Evolutionary conservation across 2,113 vertebrate species (phyloP), one percentile per base, ranked within the genome.

Genomic region (Gallinago jamesoni): DNA sequence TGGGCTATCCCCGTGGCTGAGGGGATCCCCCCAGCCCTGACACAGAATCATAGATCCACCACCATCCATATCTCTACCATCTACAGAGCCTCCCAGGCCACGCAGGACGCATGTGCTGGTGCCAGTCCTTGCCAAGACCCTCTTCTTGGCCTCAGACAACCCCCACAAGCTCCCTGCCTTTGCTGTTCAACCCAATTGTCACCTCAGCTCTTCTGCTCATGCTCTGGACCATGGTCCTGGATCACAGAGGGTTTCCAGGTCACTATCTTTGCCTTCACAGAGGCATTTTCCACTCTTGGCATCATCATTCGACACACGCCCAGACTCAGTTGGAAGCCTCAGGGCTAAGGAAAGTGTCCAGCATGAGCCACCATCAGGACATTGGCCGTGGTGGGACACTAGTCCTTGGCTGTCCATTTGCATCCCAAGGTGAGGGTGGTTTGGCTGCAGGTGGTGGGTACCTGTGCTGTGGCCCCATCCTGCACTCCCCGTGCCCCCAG

Each of bases 251-350:
- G 24, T 57, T 39, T 24, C 45, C 12, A 31, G 20, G 37, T 41
- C 1, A 0, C 30, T 10, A 14, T 24, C 15, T 47, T 24, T 45
- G 50, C 55, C 60, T 57, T 53, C 66, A 9, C 19, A 24, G 20
- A 76, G 35, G 35, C 45, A 18, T 41, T 60, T 85, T 59, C 45
- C 72, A n/a, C 28, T 69, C 67, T 50, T 68, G 56, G 8, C 30
- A 21, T 35, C 30, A 57, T 1, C 5, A 2, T 39, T 5, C 5
- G 2, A 33, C 2, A 1, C 1, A 0, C 2, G 2, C 20, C 43
- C 43, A 91, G 52, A 24, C 33, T 45, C n/a, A n/a, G 39, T 2
- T 0, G 0, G 27, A 48, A 25, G 43, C 35, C 31, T 56, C 30
- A 70, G 53, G n/a, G 21, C 13, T 57, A 72, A 87, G 68, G 27